Evolutionary conservation across 2,113 vertebrate species (phyloP), one percentile per base, ranked within the genome.

Genomic region (Pachypanchax playfairii): DNA sequence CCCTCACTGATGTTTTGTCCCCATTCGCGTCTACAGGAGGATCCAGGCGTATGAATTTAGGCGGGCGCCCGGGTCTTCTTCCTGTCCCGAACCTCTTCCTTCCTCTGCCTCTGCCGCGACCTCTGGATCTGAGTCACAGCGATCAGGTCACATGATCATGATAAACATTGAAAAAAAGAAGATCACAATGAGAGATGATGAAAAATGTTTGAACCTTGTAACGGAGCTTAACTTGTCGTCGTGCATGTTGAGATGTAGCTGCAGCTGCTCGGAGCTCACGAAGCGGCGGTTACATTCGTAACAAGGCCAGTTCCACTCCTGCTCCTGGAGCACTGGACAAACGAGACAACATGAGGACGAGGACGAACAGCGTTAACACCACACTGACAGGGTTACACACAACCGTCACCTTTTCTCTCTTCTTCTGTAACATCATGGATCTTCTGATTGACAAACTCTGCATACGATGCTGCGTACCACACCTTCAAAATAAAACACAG

Each of bases 271-370:
- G 0, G 96, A 99, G 91, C 96, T 99, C 89, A 96, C 89, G 63
- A 99, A 98, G 21, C 97, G 96, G 1, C 96, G 92, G 71, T 94
- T 98, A 63, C 97, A 99, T 68, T 99, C 97, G 0, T 96, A 99
- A 73, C 97, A 99, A 0, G 97, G 97, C 96, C 96, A 99, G 75
- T 98, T 98, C 91, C 96, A 98, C 86, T 98, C 97, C 70, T 97
- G 96, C 29, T 99, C 97, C 60, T 95, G 89, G 38, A 99, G 81
- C 18, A 89, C 90, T 92, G 72, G 44, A 6, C 36, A 50, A 43
- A 66, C 4, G 18, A 68, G 31, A 4, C 3, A 25, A 31, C 11
- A 51, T 50, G 41, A 62, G 21, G 36, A 65, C 12, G 4, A 58
- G 33, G 1, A 39, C 24, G 3, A 17, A 29, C 10, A 10, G 42